Percentiles rank a stretch among this genome's conserved stretches.
phyloP scores from a whole-genome alignment of 2,113 vertebrate genomes.

The Trinectes maculatus region DNA sequence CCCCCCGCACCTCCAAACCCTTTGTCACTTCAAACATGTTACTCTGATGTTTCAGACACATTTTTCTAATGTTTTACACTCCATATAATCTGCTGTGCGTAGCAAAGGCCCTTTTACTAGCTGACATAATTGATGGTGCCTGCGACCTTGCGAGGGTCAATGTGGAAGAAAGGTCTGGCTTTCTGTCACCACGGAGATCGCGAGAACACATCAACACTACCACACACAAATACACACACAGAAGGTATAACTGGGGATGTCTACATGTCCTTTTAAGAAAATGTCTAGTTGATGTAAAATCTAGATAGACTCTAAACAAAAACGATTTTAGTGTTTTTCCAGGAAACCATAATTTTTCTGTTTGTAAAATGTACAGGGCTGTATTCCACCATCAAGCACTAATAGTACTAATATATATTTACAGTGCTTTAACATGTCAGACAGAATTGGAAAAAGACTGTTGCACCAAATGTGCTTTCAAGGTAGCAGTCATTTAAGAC shows the following conservation, averaged over 20 bases:
- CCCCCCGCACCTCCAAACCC: slow-evolving; percentile 71
- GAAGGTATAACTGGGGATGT: background rate
- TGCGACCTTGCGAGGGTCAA: slow-evolving; percentile 80
- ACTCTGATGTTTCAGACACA: slow-evolving; percentile 88
- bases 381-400: background rate
- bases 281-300: background rate
- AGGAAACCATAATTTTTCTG: too few relatives aligned
- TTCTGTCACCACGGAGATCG: slow-evolving; percentile 81
- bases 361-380: background rate
- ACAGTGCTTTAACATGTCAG: too few relatives aligned
- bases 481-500: too few relatives aligned
- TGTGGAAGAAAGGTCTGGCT: slow-evolving; percentile 83
- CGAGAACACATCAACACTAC: slow-evolving; percentile 40
- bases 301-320: background rate
- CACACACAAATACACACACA: slow-evolving; percentile 15
- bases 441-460: too few relatives aligned
- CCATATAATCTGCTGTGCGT: slow-evolving; percentile 92
- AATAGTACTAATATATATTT: background rate
- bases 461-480: too few relatives aligned
- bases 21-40: slow-evolving; percentile 82
- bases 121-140: slow-evolving; percentile 87
- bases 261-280: background rate
- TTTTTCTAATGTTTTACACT: slow-evolving; percentile 95
- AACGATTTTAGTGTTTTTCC: too few relatives aligned
- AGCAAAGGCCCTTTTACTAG: slow-evolving; percentile 81